Conservation (phyloP, 1,140 invertebrate species). For the Melipona quadrifasciata region DNA sequence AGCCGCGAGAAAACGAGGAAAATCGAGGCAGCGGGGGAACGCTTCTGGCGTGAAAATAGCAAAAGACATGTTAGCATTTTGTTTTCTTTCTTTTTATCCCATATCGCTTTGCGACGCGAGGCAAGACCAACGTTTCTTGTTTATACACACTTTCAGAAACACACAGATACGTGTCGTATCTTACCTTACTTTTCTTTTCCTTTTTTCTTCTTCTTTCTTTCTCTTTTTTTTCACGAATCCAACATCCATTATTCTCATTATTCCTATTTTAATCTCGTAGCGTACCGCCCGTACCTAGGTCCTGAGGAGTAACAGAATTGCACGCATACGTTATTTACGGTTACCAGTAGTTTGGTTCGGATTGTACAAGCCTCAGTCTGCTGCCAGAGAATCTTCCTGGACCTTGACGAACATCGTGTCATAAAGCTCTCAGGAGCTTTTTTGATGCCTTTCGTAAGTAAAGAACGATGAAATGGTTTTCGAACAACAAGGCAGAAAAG, state of each 20-base stretch:
- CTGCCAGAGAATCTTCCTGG: background rate
- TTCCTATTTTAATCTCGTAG: constrained; percentile 31
- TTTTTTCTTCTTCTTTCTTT: too few species aligned
- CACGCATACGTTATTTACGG: constrained; percentile 46
- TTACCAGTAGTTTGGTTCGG: constrained; percentile 41
- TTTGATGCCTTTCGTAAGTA: background rate
- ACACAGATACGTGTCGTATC: background rate
- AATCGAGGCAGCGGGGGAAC: constrained; percentile 19
- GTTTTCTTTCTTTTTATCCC: constrained; percentile 49
- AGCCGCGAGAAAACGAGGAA: constrained; percentile 9
- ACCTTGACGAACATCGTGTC: background rate
- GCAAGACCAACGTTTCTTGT: constrained; percentile 11
- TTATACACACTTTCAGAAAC: constrained; percentile 52
- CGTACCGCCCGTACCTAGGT: constrained; percentile 32
- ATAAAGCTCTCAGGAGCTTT: background rate
- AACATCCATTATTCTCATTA: background rate
- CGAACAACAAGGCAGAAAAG: too few species aligned
- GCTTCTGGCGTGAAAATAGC: constrained; percentile 60
- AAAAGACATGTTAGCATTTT: constrained; percentile 73
- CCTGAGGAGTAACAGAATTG: background rate
- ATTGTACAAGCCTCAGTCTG: constrained; percentile 5
- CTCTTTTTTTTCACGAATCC: background rate
- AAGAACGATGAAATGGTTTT: background rate
- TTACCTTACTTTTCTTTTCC: constrained; percentile 13
- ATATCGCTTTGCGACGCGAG: constrained; percentile 8